These are phyloP conservation scores for Hypsibius dujardini DNA, from an alignment of 1,140 invertebrate genomes.

Conservation along the genomic window DNA sequence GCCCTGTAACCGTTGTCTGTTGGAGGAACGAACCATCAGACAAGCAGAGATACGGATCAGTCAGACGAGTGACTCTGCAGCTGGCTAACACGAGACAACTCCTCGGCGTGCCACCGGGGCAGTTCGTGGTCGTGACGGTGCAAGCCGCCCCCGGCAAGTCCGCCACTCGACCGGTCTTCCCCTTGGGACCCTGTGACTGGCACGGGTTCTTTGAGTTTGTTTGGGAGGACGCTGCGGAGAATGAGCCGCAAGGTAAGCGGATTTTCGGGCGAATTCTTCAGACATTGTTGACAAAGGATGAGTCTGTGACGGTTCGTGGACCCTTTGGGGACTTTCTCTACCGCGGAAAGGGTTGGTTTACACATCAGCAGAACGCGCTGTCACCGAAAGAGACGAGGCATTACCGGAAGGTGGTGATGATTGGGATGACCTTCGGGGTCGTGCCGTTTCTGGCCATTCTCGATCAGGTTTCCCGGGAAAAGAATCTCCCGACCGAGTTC, in stretches of 20 bases:
- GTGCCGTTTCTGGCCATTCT: neutral
- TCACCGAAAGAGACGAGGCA: neutral
- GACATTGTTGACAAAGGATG: neutral
- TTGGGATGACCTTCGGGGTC: neutral
- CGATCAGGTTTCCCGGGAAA: neutral
- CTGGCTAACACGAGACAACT: neutral
- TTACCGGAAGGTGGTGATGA: neutral
- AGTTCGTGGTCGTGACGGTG: neutral
- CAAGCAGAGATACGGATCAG: no score
- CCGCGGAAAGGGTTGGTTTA: neutral
- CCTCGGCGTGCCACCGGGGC: neutral
- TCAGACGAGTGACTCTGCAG: no score
- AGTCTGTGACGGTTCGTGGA: neutral
- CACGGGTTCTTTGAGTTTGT: neutral
- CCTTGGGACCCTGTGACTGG: neutral
- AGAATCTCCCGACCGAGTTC: neutral
- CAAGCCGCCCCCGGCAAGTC: neutral
- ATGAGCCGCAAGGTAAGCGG: neutral
- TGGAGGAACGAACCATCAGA: no score
- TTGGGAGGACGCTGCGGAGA: neutral
- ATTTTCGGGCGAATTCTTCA: neutral
- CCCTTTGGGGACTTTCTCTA: neutral
- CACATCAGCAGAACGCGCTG: neutral
- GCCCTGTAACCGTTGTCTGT: no score
- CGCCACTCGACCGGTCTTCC: neutral